Evolutionary conservation across 2,113 vertebrate species (phyloP).

Genomic region (Podarcis cretensis): DNA sequence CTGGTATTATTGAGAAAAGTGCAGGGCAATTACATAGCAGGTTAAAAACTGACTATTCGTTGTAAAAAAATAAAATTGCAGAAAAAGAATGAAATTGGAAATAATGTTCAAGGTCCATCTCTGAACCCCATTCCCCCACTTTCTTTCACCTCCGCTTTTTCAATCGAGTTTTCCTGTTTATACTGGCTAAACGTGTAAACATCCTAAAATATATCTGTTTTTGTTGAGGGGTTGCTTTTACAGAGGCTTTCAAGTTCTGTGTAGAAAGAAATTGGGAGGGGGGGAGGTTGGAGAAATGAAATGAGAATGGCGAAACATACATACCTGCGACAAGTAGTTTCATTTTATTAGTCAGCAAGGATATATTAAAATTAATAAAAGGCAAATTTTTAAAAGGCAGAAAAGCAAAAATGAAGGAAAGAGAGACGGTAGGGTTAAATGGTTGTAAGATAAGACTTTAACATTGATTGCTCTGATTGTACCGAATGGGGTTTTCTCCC

Average conservation of each 20-base stretch:
- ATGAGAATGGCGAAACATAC: not conserved
- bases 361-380: not conserved
- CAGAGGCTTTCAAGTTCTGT: not conserved
- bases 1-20: conserved; percentile 25
- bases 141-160: not conserved
- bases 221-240: not conserved
- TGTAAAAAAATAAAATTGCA: not conserved
- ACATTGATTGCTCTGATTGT: too few species aligned
- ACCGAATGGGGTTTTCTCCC: too few species aligned
- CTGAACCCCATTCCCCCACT: too few species aligned
- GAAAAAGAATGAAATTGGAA: not conserved
- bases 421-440: not conserved
- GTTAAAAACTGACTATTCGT: not conserved
- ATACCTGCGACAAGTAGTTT: not conserved
- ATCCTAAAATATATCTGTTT: not conserved
- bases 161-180: not conserved
- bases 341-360: not conserved
- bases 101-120: not conserved
- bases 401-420: not conserved
- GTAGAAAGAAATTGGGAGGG: not conserved
- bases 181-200: not conserved
- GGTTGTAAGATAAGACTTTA: not conserved
- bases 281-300: not conserved
- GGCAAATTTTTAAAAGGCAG: too few species aligned
- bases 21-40: conserved; percentile 37